Conservation (phyloP, 2,797 vertebrate species). For the Peromyscus eremicus region DNA sequence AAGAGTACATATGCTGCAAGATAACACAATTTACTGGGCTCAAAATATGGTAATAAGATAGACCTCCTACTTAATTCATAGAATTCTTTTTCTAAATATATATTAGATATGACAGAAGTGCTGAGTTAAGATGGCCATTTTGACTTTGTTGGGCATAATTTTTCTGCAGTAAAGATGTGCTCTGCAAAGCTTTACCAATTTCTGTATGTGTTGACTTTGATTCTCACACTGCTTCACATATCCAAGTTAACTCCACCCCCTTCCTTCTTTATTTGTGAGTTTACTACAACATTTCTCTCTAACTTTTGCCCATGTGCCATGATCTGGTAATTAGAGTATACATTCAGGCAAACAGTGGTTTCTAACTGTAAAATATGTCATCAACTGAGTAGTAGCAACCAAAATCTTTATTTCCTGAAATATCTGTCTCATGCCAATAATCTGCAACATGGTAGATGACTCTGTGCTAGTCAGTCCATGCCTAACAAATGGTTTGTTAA, state of each 20-base stretch:
- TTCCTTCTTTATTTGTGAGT: background rate
- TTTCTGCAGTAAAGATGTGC: background rate
- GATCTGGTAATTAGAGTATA: slow-evolving; percentile 11
- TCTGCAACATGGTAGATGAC: slow-evolving; percentile 20
- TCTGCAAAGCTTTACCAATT: background rate
- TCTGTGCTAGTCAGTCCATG: slow-evolving; percentile 49
- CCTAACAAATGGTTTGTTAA: slow-evolving; percentile 72
- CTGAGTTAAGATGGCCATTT: slow-evolving; percentile 16
- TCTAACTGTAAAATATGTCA: slow-evolving; percentile 55
- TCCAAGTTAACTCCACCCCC: background rate
- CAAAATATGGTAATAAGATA: background rate
- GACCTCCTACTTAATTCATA: background rate
- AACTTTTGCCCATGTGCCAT: background rate
- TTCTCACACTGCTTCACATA: background rate
- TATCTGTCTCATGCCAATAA: slow-evolving; percentile 42
- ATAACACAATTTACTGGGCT: background rate
- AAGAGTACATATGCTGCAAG: background rate
- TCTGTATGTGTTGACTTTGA: background rate
- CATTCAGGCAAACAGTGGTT: background rate
- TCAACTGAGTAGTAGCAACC: background rate
- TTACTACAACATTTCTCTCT: background rate
- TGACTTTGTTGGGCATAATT: background rate
- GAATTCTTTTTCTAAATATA: slow-evolving; percentile 17
- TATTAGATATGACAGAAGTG: background rate
- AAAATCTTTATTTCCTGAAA: slow-evolving; percentile 57